These are phyloP conservation scores for Penaeus monodon DNA, from an alignment of 2,888 invertebrate species.

Conservation along the genomic window DNA sequence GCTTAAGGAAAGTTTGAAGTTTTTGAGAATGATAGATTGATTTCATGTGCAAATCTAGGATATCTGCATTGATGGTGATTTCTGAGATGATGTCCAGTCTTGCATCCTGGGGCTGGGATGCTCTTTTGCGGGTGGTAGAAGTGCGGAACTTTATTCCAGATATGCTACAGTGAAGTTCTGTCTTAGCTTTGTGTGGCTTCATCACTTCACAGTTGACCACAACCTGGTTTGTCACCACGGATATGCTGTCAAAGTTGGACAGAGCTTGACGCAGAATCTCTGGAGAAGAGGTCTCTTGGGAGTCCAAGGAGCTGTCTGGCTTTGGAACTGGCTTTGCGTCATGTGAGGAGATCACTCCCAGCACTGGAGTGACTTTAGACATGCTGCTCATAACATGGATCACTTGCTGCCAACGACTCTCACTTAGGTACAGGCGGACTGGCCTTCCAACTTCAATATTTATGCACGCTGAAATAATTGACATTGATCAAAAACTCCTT, in stretches of 20 bases:
- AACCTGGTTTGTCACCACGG: conserved; percentile 51
- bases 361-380: conserved; percentile 25
- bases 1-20: conserved; percentile 73
- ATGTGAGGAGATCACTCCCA: neutral
- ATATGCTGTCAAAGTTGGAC: conserved; percentile 47
- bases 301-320: conserved; percentile 9
- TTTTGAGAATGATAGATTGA: conserved; percentile 62
- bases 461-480: conserved; percentile 66
- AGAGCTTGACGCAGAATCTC: conserved; percentile 37
- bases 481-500: neutral
- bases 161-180: conserved; percentile 50
- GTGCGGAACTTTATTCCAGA: conserved; percentile 48
- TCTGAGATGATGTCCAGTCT: conserved; percentile 45
- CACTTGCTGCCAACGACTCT: conserved; percentile 71
- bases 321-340: neutral
- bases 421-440: conserved; percentile 72
- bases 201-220: conserved; percentile 51
- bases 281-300: conserved; percentile 2
- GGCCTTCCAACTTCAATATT: conserved; percentile 73
- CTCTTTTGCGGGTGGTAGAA: conserved; percentile 45
- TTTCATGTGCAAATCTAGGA: conserved; percentile 53
- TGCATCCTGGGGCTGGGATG: conserved; percentile 20
- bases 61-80: conserved; percentile 29
- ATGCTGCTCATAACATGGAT: conserved; percentile 68
- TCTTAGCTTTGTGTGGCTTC: conserved; percentile 43